phyloP scores from a whole-genome alignment of 2,797 vertebrate genomes.

The Sphaeramia orbicularis region DNA sequence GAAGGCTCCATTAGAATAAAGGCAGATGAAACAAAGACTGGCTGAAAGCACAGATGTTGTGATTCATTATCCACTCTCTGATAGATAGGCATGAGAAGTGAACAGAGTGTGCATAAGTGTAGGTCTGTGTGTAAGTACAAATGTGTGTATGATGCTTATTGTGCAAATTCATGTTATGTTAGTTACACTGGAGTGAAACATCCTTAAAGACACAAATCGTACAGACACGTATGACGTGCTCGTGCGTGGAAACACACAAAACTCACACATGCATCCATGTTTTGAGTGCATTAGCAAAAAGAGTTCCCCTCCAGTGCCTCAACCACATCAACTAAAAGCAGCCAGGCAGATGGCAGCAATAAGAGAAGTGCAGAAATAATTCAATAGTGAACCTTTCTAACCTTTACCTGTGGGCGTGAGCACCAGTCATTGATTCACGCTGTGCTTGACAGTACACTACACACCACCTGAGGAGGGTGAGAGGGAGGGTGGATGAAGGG shows the following conservation, averaged over 20 bases:
- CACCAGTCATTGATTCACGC: constrained; percentile 84
- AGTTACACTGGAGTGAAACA: constrained; percentile 63
- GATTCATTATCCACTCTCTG: constrained; percentile 74
- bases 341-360: constrained; percentile 84
- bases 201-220: constrained; percentile 29
- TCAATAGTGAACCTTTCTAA: constrained; percentile 86
- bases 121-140: constrained; percentile 33
- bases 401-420: constrained; percentile 88
- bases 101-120: constrained; percentile 52
- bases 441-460: constrained; percentile 82
- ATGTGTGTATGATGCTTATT: constrained; percentile 45
- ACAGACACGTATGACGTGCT: constrained; percentile 26
- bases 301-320: constrained; percentile 77
- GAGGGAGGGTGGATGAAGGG: constrained; percentile 68
- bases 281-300: constrained; percentile 75
- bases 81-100: constrained; percentile 65
- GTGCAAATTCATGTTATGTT: constrained; percentile 41
- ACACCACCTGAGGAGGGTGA: constrained; percentile 76
- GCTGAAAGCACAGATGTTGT: constrained; percentile 77
- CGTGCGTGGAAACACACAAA: constrained; percentile 22
- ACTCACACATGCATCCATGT: constrained; percentile 57
- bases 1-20: constrained; percentile 77
- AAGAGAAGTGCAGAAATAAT: constrained; percentile 87
- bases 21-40: constrained; percentile 79
- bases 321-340: constrained; percentile 83